Conservation (phyloP, 2,888 invertebrate genomes). For the Eilema griseolum region DNA sequence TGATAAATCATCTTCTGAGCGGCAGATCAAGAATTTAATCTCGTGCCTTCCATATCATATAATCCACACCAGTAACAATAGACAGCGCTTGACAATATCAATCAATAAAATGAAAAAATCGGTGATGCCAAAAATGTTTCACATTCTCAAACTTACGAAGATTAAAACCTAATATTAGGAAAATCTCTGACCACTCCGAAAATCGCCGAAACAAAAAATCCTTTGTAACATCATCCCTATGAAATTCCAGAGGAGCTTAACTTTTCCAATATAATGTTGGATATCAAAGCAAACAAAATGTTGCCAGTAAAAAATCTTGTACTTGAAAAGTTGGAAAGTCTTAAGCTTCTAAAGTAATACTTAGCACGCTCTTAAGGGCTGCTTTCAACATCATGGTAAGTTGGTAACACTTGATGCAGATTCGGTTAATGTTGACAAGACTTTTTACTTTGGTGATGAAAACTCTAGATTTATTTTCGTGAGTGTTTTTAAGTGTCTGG, state of each 20-base stretch:
- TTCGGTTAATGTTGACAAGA: slow-evolving; percentile 50
- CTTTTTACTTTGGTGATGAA: slow-evolving; percentile 41
- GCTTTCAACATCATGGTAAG: slow-evolving; percentile 44
- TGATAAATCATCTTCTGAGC: neutral
- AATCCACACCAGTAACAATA: neutral
- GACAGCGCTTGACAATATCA: slow-evolving; percentile 11
- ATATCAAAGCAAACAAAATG: slow-evolving; percentile 50
- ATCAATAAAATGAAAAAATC: slow-evolving; percentile 1
- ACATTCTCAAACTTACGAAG: slow-evolving; percentile 21
- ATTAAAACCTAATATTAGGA: slow-evolving; percentile 27
- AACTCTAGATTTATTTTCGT: slow-evolving; percentile 31
- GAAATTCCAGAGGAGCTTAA: slow-evolving; percentile 38
- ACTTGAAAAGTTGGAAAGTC: slow-evolving; percentile 54
- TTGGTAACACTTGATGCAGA: slow-evolving; percentile 46
- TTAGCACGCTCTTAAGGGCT: slow-evolving; percentile 59
- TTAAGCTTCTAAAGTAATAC: slow-evolving; percentile 58
- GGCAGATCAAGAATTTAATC: neutral
- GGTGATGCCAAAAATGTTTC: slow-evolving; percentile 18
- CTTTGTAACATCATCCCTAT: slow-evolving; percentile 30
- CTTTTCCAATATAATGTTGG: slow-evolving; percentile 48
- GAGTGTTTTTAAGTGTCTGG: slow-evolving; percentile 8
- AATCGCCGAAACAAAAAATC: slow-evolving; percentile 21
- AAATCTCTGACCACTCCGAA: slow-evolving; percentile 23
- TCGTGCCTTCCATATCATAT: neutral
- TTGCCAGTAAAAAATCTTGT: slow-evolving; percentile 45